Evolutionary conservation across 2,888 invertebrate genomes (phyloP).

Genomic region (Callosobruchus maculatus): DNA sequence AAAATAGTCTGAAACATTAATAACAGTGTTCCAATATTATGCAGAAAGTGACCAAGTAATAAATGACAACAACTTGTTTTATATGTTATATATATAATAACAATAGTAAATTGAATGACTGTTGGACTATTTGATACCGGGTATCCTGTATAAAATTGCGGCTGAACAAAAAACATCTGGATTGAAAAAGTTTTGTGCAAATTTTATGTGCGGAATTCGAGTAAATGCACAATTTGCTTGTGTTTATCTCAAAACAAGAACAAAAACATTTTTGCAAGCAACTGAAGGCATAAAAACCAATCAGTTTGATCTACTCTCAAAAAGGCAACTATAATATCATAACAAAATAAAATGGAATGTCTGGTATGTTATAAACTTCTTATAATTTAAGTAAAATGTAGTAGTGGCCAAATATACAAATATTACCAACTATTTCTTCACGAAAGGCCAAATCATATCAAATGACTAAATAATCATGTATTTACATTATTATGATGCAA

Average conservation of each 20-base stretch:
- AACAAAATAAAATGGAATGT: neutral
- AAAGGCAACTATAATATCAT: neutral
- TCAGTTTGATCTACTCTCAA: neutral
- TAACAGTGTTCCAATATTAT: too few species aligned
- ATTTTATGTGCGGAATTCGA: neutral
- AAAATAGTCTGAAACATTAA: too few species aligned
- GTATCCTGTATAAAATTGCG: neutral
- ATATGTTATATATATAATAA: too few species aligned
- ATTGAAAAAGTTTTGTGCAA: neutral
- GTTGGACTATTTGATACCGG: neutral
- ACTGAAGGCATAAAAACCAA: neutral
- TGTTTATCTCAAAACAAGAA: slow-evolving; percentile 19
- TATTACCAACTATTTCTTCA: too few species aligned
- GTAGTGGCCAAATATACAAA: too few species aligned
- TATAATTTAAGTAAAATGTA: neutral
- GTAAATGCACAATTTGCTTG: slow-evolving; percentile 5
- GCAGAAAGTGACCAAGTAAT: too few species aligned
- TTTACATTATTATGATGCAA: too few species aligned
- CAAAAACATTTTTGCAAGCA: slow-evolving; percentile 4
- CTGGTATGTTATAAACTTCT: neutral
- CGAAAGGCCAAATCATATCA: too few species aligned
- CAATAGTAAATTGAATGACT: too few species aligned
- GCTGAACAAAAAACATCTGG: neutral
- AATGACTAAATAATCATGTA: too few species aligned
- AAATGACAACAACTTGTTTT: too few species aligned